Evolutionary conservation across 2,113 vertebrate genomes (phyloP).

Genomic region (Setophaga petechia): DNA sequence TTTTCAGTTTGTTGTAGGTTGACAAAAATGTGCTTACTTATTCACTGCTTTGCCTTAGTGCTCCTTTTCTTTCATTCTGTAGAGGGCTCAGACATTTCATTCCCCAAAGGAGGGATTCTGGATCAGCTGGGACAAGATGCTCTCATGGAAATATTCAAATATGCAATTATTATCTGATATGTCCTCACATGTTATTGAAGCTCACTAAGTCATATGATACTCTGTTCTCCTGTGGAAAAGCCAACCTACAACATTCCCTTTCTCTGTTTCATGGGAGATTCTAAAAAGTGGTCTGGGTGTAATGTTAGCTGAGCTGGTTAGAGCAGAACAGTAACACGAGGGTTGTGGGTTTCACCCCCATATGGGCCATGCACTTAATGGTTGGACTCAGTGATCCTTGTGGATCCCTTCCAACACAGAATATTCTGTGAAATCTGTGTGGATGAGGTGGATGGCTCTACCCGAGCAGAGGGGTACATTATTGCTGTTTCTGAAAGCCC

Average conservation of each 20-base stretch:
- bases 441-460: not conserved
- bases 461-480: not conserved
- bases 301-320: not conserved
- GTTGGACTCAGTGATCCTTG: not conserved
- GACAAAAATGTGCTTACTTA: not conserved
- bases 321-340: not conserved
- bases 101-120: not conserved
- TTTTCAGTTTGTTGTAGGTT: not conserved
- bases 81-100: not conserved
- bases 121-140: not conserved
- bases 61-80: not conserved
- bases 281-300: not conserved
- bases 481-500: not conserved
- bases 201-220: not conserved
- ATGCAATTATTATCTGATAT: not conserved
- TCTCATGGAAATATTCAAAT: constrained; percentile 7
- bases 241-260: not conserved
- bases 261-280: not conserved
- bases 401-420: not conserved
- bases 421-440: not conserved
- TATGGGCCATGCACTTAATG: not conserved
- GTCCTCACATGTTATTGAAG: not conserved
- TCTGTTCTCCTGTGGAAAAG: not conserved
- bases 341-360: too few relatives aligned
- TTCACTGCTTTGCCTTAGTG: not conserved